Percentiles rank a stretch among this genome's conserved stretches.
Conservation (phyloP, 2,888 invertebrate genomes). For the Trissolcus japonicus region DNA sequence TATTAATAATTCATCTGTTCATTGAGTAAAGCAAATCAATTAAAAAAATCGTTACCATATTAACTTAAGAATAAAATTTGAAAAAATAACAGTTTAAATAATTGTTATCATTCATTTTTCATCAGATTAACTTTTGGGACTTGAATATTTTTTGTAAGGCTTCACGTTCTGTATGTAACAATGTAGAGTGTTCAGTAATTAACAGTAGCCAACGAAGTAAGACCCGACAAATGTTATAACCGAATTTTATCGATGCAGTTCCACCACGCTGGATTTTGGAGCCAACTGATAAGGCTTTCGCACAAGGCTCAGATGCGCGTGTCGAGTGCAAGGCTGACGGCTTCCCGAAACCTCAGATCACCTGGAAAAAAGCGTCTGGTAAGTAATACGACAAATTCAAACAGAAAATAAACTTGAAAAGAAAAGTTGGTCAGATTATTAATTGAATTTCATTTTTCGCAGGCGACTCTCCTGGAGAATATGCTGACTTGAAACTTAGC, state of each 20-base stretch:
- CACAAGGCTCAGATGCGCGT: constrained; percentile 94
- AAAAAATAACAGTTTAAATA: no score
- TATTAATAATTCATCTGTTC: no score
- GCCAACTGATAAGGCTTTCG: constrained; percentile 96
- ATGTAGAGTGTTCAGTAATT: constrained; percentile 23
- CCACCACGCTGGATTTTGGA: constrained; percentile 97
- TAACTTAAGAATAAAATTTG: not conserved
- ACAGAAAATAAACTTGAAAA: not conserved
- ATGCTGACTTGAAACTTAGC: constrained; percentile 93
- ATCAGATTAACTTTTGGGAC: not conserved
- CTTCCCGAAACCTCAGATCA: constrained; percentile 94
- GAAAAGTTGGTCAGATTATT: not conserved
- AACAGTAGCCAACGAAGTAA: constrained; percentile 1
- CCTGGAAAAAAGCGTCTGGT: constrained; percentile 98
- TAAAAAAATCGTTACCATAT: no score
- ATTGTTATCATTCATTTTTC: not conserved
- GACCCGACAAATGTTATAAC: constrained; percentile 33
- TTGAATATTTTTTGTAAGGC: constrained; percentile 1
- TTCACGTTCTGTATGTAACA: constrained; percentile 46
- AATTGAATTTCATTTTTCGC: constrained; percentile 59
- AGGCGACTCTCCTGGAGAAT: constrained; percentile 95
- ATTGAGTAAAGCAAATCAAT: no score
- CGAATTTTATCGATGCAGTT: constrained; percentile 79
- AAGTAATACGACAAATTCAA: not conserved
- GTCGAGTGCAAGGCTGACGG: constrained; percentile 98